phyloP scores from a whole-genome alignment of 64 coral and sea anemone species.

The Montipora sp. region DNA sequence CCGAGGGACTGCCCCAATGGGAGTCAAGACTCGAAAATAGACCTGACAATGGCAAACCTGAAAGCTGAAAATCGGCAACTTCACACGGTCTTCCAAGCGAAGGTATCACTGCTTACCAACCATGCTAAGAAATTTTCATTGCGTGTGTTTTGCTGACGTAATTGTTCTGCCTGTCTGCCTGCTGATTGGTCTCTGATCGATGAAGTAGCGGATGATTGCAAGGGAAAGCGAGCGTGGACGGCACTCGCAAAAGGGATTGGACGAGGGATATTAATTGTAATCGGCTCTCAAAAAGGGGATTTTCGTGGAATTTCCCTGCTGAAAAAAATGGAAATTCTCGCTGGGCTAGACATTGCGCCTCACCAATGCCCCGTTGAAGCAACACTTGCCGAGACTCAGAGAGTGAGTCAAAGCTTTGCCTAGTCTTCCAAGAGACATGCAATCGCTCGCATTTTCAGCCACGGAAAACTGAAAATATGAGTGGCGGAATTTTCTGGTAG shows the following conservation, averaged over 20 bases:
- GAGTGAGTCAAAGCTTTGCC: background rate
- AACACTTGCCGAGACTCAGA: background rate
- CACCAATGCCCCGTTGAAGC: background rate
- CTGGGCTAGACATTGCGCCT: background rate
- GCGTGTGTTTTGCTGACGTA: conserved; percentile 73
- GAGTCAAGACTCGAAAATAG: background rate
- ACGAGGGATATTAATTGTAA: conserved; percentile 43
- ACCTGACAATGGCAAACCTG: background rate
- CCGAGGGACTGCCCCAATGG: background rate
- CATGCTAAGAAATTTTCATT: conserved; percentile 69
- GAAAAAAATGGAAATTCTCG: conserved; percentile 22
- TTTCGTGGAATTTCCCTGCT: conserved; percentile 12
- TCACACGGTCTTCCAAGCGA: background rate
- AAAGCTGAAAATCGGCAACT: conserved; percentile 27
- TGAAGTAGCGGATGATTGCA: conserved; percentile 45
- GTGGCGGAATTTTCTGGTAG: background rate
- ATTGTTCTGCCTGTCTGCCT: background rate
- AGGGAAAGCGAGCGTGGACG: conserved; percentile 15
- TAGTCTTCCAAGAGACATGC: background rate
- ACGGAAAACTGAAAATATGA: background rate
- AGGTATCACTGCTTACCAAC: conserved; percentile 34
- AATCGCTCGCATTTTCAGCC: background rate
- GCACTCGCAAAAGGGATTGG: conserved; percentile 33
- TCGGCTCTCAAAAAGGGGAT: conserved; percentile 31
- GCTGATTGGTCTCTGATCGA: conserved; percentile 40